phyloP scores from a whole-genome alignment of 2,888 invertebrate genomes.

The Nephrotoma guestfalica region DNA sequence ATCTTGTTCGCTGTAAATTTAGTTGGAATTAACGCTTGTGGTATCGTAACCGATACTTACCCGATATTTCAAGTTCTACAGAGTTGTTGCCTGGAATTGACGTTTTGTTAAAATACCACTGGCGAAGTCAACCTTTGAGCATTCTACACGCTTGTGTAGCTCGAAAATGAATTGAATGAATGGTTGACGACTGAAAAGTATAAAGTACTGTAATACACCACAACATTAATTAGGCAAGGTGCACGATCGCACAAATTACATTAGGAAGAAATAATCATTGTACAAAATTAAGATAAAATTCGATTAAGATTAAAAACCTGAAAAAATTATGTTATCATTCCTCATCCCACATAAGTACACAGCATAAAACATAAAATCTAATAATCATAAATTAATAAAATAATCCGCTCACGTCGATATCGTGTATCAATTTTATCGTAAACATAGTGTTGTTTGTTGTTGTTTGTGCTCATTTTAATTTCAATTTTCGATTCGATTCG shows the following conservation, averaged over 20 bases:
- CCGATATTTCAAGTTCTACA: too few relatives aligned
- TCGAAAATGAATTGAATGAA: too few relatives aligned
- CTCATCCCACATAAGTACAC: neutral
- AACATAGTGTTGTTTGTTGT: neutral
- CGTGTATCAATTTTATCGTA: neutral
- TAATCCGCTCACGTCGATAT: neutral
- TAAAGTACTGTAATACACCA: too few relatives aligned
- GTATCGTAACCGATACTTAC: too few relatives aligned
- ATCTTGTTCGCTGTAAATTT: too few relatives aligned
- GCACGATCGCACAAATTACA: neutral
- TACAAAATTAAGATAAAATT: neutral
- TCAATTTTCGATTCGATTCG: neutral
- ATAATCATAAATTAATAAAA: neutral
- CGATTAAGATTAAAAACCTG: neutral
- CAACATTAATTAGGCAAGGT: too few relatives aligned
- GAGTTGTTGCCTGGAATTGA: too few relatives aligned
- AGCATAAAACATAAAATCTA: neutral
- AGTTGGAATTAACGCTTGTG: too few relatives aligned
- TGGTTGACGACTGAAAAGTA: too few relatives aligned
- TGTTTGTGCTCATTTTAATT: neutral
- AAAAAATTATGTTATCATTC: neutral
- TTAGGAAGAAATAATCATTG: neutral
- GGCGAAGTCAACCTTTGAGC: too few relatives aligned
- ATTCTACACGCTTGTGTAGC: too few relatives aligned
- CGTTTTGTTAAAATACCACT: too few relatives aligned